Conservation (phyloP, 2,888 invertebrate genomes). For the Erebia aethiops region DNA sequence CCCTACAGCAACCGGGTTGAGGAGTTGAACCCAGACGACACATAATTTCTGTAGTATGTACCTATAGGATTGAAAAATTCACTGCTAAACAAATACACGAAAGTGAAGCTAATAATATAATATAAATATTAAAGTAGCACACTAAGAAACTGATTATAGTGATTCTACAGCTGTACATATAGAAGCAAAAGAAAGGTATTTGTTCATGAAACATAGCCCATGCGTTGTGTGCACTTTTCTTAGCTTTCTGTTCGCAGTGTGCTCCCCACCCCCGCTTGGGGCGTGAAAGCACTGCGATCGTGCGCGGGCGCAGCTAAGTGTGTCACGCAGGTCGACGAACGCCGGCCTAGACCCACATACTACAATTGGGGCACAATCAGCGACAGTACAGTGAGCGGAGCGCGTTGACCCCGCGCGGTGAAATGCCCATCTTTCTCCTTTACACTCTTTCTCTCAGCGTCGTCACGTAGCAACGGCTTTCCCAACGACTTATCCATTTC, state of each 20-base stretch:
- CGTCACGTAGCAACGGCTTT: constrained; percentile 64
- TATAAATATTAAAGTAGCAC: neutral
- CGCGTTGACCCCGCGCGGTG: constrained; percentile 80
- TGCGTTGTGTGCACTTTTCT: constrained; percentile 54
- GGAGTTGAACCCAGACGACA: no score
- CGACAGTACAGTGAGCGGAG: constrained; percentile 79
- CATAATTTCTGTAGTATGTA: no score
- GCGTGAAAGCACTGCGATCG: constrained; percentile 77
- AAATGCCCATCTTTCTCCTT: constrained; percentile 80
- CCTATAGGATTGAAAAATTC: no score
- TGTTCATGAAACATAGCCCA: constrained; percentile 39
- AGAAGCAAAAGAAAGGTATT: constrained; percentile 27
- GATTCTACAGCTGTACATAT: neutral
- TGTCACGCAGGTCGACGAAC: constrained; percentile 82
- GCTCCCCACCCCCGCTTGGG: constrained; percentile 66
- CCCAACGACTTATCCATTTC: constrained; percentile 52
- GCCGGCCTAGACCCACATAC: constrained; percentile 83
- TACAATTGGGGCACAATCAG: constrained; percentile 82
- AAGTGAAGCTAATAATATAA: no score
- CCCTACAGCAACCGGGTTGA: no score
- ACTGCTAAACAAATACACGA: no score
- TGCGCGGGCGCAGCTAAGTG: constrained; percentile 76
- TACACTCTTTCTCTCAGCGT: constrained; percentile 80
- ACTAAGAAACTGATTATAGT: neutral
- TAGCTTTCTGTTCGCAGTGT: constrained; percentile 67